Base-by-base conservation (phyloP, 2,113 vertebrate genomes). In the Hypomesus transpacificus region DNA sequence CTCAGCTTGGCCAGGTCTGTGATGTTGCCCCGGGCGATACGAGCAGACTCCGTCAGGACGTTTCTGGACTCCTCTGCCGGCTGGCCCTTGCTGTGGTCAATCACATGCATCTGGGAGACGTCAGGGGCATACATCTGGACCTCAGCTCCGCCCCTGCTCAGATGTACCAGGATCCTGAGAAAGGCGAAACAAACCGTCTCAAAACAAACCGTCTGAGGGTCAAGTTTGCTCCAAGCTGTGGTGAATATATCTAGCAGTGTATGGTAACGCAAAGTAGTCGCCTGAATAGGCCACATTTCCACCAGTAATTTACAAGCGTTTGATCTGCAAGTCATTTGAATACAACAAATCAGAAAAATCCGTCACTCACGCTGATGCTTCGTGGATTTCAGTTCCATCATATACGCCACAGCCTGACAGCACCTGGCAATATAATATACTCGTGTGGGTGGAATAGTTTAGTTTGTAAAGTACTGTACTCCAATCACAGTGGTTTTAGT, bases 361-460 rank as follows among this genome's bases (percentile, higher is more conserved):
- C 21, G 17, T n/a, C 66, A 87, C 95, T 93, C 86, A 95, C 94
- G 94, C 93, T 0, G 94, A 94, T 1, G 95, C 94, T 83, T 96
- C 95, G 0, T 95, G 95, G 71, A 95, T 92, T 89, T 95, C 94
- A 3, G 93, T 92, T 17, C 95, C 94, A 84, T 96, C 95, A 0
- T 91, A 95, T 53, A 95, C 94, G 14, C 95, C 95, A 52, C 94
- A 95, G 13, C 95, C 95, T 1, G 95, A 95, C 0, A 96, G 85
- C 46, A 96, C 92, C 94, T 96, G 87, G 53, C 71, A 68, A 50
- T 46, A 81, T 53, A 8, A 66, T 20, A 61, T 26, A 18, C 18
- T 9, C 1, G 16, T 20, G 17, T 20, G 18, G 39, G 17, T 20
- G 18, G 39, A 46, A 13, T 46, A 9, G 2, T 1, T 46, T 46